Evolutionary conservation across 2,797 vertebrate genomes (phyloP).

Genomic region (Cirrhinus molitorella): DNA sequence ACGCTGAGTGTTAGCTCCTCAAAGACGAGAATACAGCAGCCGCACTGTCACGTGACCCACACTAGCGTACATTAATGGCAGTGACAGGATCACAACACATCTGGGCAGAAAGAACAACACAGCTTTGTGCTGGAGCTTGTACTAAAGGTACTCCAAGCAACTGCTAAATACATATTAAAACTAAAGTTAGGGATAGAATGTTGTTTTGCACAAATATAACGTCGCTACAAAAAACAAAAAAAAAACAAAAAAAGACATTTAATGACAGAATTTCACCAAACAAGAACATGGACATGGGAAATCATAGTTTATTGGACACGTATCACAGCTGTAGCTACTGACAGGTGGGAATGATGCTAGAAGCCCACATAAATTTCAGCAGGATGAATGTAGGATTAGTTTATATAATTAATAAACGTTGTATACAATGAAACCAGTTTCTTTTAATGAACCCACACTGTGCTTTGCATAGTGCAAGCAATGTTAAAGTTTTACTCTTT

Average conservation of each 20-base stretch:
- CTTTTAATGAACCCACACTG: neutral
- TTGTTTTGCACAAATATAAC: neutral
- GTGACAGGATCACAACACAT: neutral
- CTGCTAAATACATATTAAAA: neutral
- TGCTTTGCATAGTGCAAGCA: neutral
- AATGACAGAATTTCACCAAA: neutral
- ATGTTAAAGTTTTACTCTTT: neutral
- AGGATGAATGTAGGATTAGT: neutral
- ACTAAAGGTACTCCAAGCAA: too few relatives aligned
- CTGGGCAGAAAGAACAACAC: neutral
- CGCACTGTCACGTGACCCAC: constrained; percentile 37
- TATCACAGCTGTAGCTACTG: neutral
- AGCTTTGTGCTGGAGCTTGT: neutral
- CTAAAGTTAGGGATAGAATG: neutral
- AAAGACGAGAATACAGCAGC: neutral
- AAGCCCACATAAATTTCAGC: neutral
- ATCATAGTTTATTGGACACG: neutral
- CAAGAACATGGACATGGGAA: neutral
- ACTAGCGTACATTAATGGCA: neutral
- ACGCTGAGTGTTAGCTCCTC: constrained; percentile 24
- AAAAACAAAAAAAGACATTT: too few relatives aligned
- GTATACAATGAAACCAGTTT: neutral
- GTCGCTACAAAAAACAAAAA: neutral
- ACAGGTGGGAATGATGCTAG: neutral
- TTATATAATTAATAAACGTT: neutral